Conservation (phyloP, 2,113 vertebrate genomes). For the Cyphomyrus discorhynchus region DNA sequence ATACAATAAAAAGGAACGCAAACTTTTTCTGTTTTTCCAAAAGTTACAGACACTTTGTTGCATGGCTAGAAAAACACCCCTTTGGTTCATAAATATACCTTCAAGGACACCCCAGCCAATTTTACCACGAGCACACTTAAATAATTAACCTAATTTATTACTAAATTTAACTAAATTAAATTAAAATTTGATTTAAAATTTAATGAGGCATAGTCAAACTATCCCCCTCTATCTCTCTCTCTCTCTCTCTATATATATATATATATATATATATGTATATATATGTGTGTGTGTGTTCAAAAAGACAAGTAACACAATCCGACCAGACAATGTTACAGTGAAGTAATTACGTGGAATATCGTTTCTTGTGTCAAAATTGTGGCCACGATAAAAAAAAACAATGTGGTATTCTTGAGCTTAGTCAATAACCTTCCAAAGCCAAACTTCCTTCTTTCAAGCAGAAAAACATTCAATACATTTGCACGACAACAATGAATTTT, state of each 20-base stretch:
- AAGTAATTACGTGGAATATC: neutral
- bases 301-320: neutral
- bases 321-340: neutral
- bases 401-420: neutral
- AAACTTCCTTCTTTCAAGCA: neutral
- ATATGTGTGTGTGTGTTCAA: neutral
- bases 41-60: neutral
- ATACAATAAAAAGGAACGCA: neutral
- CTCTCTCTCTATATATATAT: too few species aligned
- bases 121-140: neutral
- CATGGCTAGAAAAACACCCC: neutral
- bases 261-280: neutral
- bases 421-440: neutral
- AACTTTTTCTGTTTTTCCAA: neutral
- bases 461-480: neutral
- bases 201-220: neutral
- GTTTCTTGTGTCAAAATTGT: neutral
- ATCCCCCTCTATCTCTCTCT: neutral
- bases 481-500: neutral
- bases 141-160: neutral
- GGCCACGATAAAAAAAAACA: neutral
- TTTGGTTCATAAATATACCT: neutral
- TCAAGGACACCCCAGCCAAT: neutral
- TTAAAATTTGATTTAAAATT: neutral
- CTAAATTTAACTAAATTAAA: neutral